These are phyloP conservation scores for Tortrix viridana DNA, from an alignment of 2,888 invertebrate genomes.

Conservation along the genomic window DNA sequence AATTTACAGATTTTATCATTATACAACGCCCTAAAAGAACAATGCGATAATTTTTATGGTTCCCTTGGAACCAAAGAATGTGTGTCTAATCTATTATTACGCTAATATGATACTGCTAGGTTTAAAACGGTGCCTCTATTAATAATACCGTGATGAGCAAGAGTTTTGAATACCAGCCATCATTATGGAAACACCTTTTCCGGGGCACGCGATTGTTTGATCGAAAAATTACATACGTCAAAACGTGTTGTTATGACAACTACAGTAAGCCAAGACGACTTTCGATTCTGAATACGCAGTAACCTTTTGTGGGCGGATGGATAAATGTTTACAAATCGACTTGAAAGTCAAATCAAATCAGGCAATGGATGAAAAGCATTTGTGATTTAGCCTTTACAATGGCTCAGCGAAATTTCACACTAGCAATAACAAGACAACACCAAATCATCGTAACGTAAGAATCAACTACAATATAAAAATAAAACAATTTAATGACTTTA, in stretches of 20 bases:
- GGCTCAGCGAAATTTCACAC: slow-evolving; percentile 23
- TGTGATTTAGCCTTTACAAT: slow-evolving; percentile 17
- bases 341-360: slow-evolving; percentile 30
- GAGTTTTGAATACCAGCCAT: slow-evolving; percentile 24
- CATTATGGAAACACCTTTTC: slow-evolving; percentile 35
- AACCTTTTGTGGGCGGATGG: slow-evolving; percentile 23
- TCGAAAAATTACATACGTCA: slow-evolving; percentile 34
- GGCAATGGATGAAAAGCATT: slow-evolving; percentile 24
- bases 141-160: slow-evolving; percentile 22
- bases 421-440: slow-evolving; percentile 25
- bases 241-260: slow-evolving; percentile 38
- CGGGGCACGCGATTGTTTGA: slow-evolving; percentile 32
- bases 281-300: slow-evolving; percentile 34
- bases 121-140: slow-evolving; percentile 14
- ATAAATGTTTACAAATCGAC: slow-evolving; percentile 29
- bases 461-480: slow-evolving; percentile 27
- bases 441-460: slow-evolving; percentile 24
- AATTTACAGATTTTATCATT: slow-evolving; percentile 30
- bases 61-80: slow-evolving; percentile 29
- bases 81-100: slow-evolving; percentile 23
- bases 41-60: slow-evolving; percentile 29
- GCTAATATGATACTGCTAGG: slow-evolving; percentile 7
- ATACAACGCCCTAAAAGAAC: slow-evolving; percentile 31
- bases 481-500: slow-evolving; percentile 31
- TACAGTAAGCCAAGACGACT: slow-evolving; percentile 32